Evolutionary conservation across 2,797 vertebrate species (phyloP), one percentile per base, ranked within the genome.

Genomic region (Leuciscus waleckii): DNA sequence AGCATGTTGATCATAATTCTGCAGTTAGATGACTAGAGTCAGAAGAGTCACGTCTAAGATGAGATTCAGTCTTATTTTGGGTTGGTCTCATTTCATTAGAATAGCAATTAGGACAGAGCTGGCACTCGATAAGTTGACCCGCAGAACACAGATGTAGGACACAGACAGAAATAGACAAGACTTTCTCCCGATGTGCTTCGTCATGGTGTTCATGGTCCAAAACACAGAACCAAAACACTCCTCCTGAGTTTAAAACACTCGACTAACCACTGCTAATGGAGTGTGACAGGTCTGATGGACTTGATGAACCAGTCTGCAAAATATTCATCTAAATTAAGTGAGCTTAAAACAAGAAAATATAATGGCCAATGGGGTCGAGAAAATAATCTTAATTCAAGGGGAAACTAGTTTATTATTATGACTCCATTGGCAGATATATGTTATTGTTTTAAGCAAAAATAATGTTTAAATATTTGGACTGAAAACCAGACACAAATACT

Each of bases 1-100:
- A 13, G 41, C 74, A 43, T 76, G 73, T 86, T 88, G 61, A 79
- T 82, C 35, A 82, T 76, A 11, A 63, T 43, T 82, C 85, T 84
- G 68, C 65, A n/a, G 51, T 79, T 85, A 49, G 82, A 88, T 85
- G 77, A 84, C 81, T 71, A 73, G 78, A 79, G 54, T 84, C 81
- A 88, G 69, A 85, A 79, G 83, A 73, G 78, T 74, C 82, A 87
- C 49, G 29, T 85, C 79, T 88, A 85, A 86, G 85, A 82, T 8
- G 26, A 89, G 88, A 88, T 86, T 90, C 79, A 73, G 56, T 87
- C 81, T 84, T 90, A 90, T 90, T 89, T 90, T 90, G 85, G 90
- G 88, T 89, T 86, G 90, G 86, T 89, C 90, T 87, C 88, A 90
- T 90, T 90, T 90, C 68, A 89, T 90, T 88, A 90, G 90, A 90